Percentiles rank a stretch among this genome's conserved stretches.
phyloP scores from a whole-genome alignment of 2,797 vertebrate genomes.

The Scyliorhinus canicula region DNA sequence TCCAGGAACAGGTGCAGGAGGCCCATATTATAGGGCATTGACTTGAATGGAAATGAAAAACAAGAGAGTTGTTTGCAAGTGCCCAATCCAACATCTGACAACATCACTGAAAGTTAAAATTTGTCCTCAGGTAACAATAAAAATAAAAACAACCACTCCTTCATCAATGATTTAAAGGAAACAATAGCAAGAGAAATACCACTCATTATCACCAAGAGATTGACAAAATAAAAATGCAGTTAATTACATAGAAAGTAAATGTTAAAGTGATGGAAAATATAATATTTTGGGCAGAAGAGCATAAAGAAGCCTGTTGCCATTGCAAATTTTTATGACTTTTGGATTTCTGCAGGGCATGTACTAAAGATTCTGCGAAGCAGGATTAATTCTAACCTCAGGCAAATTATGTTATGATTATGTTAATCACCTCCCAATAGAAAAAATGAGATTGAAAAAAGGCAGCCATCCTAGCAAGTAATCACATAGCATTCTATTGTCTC shows the following conservation, averaged over 20 bases:
- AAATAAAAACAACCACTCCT: not conserved
- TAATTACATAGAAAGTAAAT: not conserved
- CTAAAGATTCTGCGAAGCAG: not conserved
- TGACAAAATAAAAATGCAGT: not conserved
- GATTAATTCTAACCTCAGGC: not conserved
- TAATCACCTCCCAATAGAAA: not conserved
- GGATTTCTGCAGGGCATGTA: not conserved
- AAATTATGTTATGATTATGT: conserved; percentile 18
- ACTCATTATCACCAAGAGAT: no score
- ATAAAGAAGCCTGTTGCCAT: not conserved
- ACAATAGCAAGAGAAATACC: not conserved
- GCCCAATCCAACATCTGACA: not conserved
- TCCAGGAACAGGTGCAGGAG: not conserved
- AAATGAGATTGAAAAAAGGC: not conserved
- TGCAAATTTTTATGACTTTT: not conserved
- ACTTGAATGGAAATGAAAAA: not conserved
- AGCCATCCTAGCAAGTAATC: not conserved
- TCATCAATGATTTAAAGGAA: not conserved
- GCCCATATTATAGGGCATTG: not conserved
- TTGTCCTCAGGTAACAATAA: not conserved
- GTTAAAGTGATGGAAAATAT: not conserved
- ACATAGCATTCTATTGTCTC: not conserved
- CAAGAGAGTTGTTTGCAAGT: not conserved
- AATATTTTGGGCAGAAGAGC: not conserved
- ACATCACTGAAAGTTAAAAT: not conserved